These are phyloP conservation scores for Cephus sareptanus DNA, from an alignment of 2,888 invertebrate species.

Conservation along the genomic window DNA sequence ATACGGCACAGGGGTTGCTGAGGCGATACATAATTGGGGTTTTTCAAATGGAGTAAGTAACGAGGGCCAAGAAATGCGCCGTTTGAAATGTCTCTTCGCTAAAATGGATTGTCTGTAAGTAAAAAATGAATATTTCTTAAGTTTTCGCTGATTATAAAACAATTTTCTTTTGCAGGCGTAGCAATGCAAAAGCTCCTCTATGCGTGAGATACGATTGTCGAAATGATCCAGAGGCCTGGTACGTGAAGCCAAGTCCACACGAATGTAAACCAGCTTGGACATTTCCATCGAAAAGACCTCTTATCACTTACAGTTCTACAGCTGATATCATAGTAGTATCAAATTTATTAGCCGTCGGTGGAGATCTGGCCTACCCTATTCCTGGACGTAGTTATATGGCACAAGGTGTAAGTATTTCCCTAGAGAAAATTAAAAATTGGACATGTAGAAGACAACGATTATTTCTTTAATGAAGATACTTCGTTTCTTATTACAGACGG, in stretches of 20 bases:
- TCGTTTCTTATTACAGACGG: conserved; percentile 31
- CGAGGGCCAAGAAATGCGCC: conserved; percentile 50
- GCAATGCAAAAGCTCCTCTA: conserved; percentile 25
- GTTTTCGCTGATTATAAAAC: neutral
- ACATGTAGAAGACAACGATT: neutral
- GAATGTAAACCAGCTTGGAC: conserved; percentile 53
- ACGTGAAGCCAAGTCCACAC: conserved; percentile 49
- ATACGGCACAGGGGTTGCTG: conserved; percentile 49
- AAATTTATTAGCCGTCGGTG: conserved; percentile 32
- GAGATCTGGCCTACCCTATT: conserved; percentile 42
- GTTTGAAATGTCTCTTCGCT: conserved; percentile 50
- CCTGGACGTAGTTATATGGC: conserved; percentile 46
- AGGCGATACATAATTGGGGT: conserved; percentile 59
- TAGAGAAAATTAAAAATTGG: neutral
- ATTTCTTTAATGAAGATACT: neutral
- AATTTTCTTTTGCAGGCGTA: conserved; percentile 25
- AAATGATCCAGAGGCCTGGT: conserved; percentile 51
- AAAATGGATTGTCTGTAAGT: conserved; percentile 54
- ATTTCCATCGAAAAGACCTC: conserved; percentile 47
- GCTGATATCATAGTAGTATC: conserved; percentile 38
- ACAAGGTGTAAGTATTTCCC: conserved; percentile 44
- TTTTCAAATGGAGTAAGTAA: conserved; percentile 48
- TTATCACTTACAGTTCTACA: conserved; percentile 49
- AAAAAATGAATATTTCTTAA: neutral
- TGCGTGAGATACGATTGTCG: conserved; percentile 46